Evolutionary conservation across 2,888 invertebrate genomes (phyloP).

Genomic region (Tupiocoris notatus): DNA sequence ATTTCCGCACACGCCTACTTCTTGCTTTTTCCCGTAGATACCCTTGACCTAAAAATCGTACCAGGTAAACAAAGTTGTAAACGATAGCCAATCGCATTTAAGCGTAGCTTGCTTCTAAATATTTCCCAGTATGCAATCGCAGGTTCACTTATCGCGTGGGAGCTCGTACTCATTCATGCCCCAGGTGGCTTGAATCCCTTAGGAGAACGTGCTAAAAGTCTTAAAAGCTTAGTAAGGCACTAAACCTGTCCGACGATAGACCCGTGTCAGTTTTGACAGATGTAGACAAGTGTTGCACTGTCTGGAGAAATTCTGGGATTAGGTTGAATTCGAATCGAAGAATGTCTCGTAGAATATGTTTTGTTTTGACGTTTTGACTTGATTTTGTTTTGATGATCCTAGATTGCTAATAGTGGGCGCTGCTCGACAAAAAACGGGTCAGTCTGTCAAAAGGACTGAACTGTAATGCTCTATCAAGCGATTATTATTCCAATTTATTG

Average conservation of each 20-base stretch:
- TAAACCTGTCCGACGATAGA: background rate
- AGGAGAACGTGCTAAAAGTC: background rate
- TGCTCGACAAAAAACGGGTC: no score
- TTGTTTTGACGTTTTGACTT: background rate
- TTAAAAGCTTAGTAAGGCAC: background rate
- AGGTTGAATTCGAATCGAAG: no score
- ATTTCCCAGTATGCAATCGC: background rate
- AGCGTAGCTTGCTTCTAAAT: background rate
- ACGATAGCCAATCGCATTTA: background rate
- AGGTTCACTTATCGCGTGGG: background rate
- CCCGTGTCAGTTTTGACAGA: background rate
- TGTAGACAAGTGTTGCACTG: background rate
- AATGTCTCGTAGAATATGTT: background rate
- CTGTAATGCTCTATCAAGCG: no score
- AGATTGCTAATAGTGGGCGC: no score
- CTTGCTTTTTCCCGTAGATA: no score
- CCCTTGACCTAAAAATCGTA: no score
- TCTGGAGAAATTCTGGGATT: no score
- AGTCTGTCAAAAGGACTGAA: background rate
- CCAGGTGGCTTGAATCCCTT: background rate
- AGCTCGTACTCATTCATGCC: background rate
- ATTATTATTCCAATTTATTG: no score
- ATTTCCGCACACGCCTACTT: no score
- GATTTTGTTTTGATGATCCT: background rate
- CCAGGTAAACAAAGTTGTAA: background rate